Evolutionary conservation across 2,888 invertebrate species (phyloP), one percentile per base, ranked within the genome.

Genomic region (Carcina quercana): DNA sequence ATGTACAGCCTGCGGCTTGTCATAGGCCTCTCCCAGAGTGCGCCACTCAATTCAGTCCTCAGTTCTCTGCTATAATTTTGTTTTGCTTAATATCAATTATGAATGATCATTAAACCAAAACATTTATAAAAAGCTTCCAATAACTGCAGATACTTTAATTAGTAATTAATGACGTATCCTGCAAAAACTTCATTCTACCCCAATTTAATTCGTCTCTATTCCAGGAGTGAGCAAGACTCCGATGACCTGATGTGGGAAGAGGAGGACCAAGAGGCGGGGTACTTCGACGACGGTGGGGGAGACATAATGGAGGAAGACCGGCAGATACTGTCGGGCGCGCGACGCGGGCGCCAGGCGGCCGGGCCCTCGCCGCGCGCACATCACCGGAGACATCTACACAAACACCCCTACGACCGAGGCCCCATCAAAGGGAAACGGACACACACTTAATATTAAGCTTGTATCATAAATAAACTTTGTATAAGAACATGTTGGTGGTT

Each of bases 341-440:
- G 46, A 27, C 45, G 39, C 17, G 40, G 38, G 33, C 54, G 46
- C 13, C 52, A 44, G 29, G 50, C 55, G 19, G 11, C 21, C 21
- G 35, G 50, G 5, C 55, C 65, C 3, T 54, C 53, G 11, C 57
- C 71, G n/a, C 58, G 71, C 10, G 56, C 64, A 3, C 59, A 65
- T n/a, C 82, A 76, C 51, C 79, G 70, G 50, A 72, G 83, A 66
- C 83, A 84, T 82, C 83, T 76, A 12, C 82, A 80, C 53, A 84
- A 80, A 78, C 80, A 84, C 37, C 83, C 83, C 3, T 84, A 80
- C 46, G 83, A 84, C 47, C 66, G 83, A 11, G 83, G 83, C 38
- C 83, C 83, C 34, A 58, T 3, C 14, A 6, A 8, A 12, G 25
- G 46, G 45, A 35, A 49, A 44, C 13, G 34, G 41, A 24, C 20